Percentiles rank a stretch among this genome's conserved stretches.
Evolutionary conservation across 2,113 vertebrate species (phyloP).

Genomic region (Elanus axillaris): DNA sequence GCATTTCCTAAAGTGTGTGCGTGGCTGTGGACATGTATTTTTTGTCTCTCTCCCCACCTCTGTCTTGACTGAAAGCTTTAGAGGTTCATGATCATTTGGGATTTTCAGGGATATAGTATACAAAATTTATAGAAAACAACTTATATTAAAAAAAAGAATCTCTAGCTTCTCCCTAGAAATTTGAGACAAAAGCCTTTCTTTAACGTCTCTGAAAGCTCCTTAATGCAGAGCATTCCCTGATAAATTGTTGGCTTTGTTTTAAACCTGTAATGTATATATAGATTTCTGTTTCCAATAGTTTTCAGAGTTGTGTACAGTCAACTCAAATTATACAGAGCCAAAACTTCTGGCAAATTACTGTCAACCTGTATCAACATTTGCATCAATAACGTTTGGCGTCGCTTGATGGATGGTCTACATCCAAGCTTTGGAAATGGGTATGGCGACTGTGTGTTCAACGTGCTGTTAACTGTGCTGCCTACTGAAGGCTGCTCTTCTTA

Average conservation of each 20-base stretch:
- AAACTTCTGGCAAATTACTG: slow-evolving; percentile 9
- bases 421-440: background rate
- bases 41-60: background rate
- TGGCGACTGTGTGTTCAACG: background rate
- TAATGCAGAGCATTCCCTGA: background rate
- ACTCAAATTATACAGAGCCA: background rate
- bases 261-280: background rate
- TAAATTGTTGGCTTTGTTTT: background rate
- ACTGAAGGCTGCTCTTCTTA: background rate
- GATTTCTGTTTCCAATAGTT: slow-evolving; percentile 7
- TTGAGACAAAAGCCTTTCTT: background rate
- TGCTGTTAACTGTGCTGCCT: background rate
- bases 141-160: background rate
- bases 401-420: background rate
- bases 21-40: background rate
- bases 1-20: background rate
- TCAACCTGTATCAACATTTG: background rate
- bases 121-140: background rate
- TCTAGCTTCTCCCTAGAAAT: background rate
- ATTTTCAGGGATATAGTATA: background rate
- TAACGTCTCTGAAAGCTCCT: background rate
- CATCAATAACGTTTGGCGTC: background rate
- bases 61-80: background rate
- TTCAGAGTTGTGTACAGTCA: background rate
- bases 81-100: background rate